phyloP scores from a whole-genome alignment of 2,888 invertebrate species.

The Hirtodrosophila confusa region DNA sequence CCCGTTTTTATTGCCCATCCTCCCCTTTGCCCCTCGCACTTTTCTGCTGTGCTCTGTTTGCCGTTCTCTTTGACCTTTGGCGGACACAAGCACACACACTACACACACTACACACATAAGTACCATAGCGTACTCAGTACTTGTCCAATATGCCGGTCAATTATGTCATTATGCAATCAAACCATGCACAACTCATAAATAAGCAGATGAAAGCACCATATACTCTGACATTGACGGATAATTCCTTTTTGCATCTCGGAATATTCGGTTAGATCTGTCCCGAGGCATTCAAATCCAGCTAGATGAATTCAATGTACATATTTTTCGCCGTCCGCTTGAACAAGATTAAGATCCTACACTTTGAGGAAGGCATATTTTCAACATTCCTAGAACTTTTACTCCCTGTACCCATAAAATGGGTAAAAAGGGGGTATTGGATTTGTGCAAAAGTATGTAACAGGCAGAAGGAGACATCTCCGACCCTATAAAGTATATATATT shows the following conservation, averaged over 20 bases:
- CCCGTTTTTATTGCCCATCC: slow-evolving; percentile 50
- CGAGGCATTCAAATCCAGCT: too few species aligned
- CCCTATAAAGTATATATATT: too few species aligned
- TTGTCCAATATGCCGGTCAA: slow-evolving; percentile 72
- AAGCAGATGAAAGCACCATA: not conserved
- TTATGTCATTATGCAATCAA: slow-evolving; percentile 77
- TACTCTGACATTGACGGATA: slow-evolving; percentile 30
- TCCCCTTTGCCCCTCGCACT: slow-evolving; percentile 16
- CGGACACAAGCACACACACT: slow-evolving; percentile 36
- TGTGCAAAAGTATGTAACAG: too few species aligned
- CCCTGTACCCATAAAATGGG: too few species aligned
- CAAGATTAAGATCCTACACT: too few species aligned
- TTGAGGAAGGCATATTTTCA: too few species aligned
- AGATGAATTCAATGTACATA: too few species aligned
- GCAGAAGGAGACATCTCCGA: too few species aligned
- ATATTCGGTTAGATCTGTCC: not conserved
- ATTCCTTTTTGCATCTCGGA: slow-evolving; percentile 13
- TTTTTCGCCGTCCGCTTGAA: too few species aligned
- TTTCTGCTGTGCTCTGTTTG: slow-evolving; percentile 13
- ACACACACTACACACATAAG: not conserved
- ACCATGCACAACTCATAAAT: slow-evolving; percentile 32
- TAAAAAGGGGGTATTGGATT: too few species aligned
- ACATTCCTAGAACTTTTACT: too few species aligned
- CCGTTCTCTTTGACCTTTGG: slow-evolving; percentile 63
- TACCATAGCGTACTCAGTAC: slow-evolving; percentile 35